Conservation (phyloP, 2,888 invertebrate genomes). For the Drosophila leonis region DNA sequence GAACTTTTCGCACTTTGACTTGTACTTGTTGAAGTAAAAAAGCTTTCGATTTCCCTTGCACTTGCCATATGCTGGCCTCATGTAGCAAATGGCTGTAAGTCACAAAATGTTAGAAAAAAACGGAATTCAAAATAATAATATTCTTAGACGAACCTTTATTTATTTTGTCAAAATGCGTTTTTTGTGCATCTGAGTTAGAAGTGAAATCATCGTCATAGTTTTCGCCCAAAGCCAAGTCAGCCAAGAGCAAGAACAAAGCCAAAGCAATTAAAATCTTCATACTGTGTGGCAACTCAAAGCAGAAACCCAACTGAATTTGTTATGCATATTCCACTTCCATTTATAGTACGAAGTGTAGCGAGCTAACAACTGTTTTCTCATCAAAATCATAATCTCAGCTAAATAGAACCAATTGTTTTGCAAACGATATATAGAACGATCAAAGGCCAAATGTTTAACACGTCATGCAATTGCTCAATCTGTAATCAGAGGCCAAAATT, state of each 20-base stretch:
- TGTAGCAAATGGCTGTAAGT: slow-evolving; percentile 3
- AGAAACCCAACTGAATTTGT: neutral
- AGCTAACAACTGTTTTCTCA: neutral
- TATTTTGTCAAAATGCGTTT: neutral
- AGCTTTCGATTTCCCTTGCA: neutral
- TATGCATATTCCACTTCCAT: neutral
- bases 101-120: neutral
- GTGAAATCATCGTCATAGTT: neutral
- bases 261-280: neutral
- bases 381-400: too few relatives aligned
- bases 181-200: neutral
- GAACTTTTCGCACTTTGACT: slow-evolving; percentile 7
- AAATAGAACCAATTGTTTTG: slow-evolving; percentile 4
- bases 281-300: neutral
- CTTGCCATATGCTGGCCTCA: neutral
- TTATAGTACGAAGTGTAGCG: neutral
- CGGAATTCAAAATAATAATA: neutral
- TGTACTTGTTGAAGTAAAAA: slow-evolving; percentile 10
- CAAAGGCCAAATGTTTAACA: slow-evolving; percentile 13
- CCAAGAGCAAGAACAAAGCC: neutral
- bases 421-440: neutral
- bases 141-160: neutral
- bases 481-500: slow-evolving; percentile 51
- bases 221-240: neutral
- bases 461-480: slow-evolving; percentile 59